Evolutionary conservation across 2,113 vertebrate genomes (phyloP).

Genomic region (Pangasianodon gigas): DNA sequence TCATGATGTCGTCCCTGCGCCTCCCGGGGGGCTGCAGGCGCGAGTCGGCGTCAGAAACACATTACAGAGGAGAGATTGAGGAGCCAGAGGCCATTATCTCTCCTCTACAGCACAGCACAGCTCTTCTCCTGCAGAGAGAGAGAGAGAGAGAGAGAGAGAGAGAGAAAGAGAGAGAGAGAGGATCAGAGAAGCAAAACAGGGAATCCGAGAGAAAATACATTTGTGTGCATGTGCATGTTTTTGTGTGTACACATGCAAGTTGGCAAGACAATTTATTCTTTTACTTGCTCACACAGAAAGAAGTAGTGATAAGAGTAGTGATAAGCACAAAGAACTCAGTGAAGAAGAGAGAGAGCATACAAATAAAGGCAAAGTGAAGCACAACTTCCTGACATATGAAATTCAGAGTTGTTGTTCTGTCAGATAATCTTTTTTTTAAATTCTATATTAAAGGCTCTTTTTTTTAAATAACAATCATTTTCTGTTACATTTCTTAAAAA

Average conservation of each 20-base stretch:
- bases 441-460: not conserved
- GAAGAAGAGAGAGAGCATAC: not conserved
- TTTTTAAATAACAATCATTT: not conserved
- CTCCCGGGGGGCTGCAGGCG: constrained; percentile 63
- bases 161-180: constrained; percentile 26
- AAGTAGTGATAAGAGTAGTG: not conserved
- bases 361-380: constrained; percentile 9
- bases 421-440: not conserved
- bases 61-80: constrained; percentile 80
- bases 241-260: constrained; percentile 31
- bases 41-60: constrained; percentile 69
- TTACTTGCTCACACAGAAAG: constrained; percentile 12
- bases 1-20: constrained; percentile 74
- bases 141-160: constrained; percentile 37
- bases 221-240: constrained; percentile 41
- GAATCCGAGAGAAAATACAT: constrained; percentile 41
- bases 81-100: constrained; percentile 77
- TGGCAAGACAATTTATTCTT: constrained; percentile 15
- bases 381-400: not conserved
- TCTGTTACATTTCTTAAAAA: not conserved
- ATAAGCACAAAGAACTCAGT: not conserved
- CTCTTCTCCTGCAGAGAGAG: constrained; percentile 59
- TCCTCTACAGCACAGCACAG: constrained; percentile 61
- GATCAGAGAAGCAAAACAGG: constrained; percentile 18
- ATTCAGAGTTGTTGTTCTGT: not conserved